Base-by-base conservation (phyloP, 2,888 invertebrate species). In the Apocheima hispidaria region DNA sequence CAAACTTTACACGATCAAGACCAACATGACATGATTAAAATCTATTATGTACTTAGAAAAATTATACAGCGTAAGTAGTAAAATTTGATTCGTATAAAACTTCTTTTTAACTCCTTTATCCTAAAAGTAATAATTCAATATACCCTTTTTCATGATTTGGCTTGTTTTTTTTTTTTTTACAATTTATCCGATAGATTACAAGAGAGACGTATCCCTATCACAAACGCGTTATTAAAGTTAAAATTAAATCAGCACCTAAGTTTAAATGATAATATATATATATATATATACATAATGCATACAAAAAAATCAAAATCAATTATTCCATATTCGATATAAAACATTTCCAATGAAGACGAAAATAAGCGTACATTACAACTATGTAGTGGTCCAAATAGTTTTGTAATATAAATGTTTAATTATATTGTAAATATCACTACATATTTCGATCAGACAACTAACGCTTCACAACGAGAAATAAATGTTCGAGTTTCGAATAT, bases 61-160 rank as follows among this genome's bases (percentile, higher is more conserved):
- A 87, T 83, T 83, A 88, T 84, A 89, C 79, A 86, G 83, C 76
- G 81, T 84, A 82, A 82, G 81, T 86, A 84, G 81, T 87, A 89
- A 89, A 88, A 87, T 86, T 87, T 86, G 85, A 87, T 87, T 89
- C 77, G 76, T 89, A 88, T 84, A 90, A 90, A 90, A 90, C 84
- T 85, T 83, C 84, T 85, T 86, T 84, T 84, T 79, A 86, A 85
- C 83, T 81, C 81, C 83, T 85, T 86, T 86, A 90, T 83, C 83
- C 87, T 89, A 90, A 87, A 88, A 84, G 86, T 88, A 89, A 88
- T 84, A 87, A 85, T 87, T 88, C 83, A 88, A 87, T 88, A 89
- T 90, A 90, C 88, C 90, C 89, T 87, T 89, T 89, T 83, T 82
- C 88, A 88, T 90, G 91, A 90, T 92, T 92, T 90, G 90, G 90